These are phyloP conservation scores for Lemur catta DNA, from an alignment of 2,797 vertebrate genomes.

Conservation along the genomic window DNA sequence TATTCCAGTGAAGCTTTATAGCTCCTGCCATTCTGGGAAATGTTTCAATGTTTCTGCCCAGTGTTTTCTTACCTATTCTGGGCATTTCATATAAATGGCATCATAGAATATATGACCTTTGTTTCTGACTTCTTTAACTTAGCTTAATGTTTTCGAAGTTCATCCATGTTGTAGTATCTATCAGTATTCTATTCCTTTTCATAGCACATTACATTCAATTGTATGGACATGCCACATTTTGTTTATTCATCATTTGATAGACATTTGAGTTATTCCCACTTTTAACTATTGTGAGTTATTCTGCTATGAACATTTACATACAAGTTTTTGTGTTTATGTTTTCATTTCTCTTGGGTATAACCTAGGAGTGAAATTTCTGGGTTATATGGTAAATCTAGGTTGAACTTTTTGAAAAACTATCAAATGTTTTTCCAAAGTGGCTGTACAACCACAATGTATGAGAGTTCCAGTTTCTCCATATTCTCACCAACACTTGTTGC, in stretches of 20 bases:
- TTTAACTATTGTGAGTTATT: background rate
- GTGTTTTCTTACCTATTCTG: background rate
- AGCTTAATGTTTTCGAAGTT: no score
- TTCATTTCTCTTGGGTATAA: background rate
- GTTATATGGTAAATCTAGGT: background rate
- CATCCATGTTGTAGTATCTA: background rate
- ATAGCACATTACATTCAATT: no score
- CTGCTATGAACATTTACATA: background rate
- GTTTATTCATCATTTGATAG: background rate
- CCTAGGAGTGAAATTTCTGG: background rate
- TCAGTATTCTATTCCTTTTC: background rate
- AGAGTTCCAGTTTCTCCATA: background rate
- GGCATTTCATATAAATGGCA: no score
- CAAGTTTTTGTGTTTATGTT: background rate
- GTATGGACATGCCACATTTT: background rate
- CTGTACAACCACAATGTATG: background rate
- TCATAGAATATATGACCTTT: no score
- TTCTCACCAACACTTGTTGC: background rate
- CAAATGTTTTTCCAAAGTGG: background rate
- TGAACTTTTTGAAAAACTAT: background rate
- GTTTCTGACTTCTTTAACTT: no score
- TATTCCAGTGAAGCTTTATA: background rate
- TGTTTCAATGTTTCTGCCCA: background rate
- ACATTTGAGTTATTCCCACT: background rate
- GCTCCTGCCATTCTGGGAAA: background rate